phyloP scores from a whole-genome alignment of 2,888 invertebrate genomes.

The Chesias legatella region DNA sequence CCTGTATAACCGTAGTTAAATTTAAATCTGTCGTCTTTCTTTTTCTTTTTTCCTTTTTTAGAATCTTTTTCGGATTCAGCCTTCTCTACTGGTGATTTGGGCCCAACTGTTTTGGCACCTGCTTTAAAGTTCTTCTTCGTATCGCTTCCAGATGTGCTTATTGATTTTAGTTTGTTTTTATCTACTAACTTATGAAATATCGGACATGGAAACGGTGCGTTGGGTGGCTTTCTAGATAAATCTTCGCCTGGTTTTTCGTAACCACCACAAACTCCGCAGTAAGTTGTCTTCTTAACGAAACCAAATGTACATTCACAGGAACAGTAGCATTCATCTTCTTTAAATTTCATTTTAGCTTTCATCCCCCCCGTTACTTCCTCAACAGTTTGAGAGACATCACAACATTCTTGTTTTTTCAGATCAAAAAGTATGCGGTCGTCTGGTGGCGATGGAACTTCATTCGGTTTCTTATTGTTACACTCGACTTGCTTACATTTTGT shows the following conservation, averaged over 20 bases:
- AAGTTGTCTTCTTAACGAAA: slow-evolving; percentile 61
- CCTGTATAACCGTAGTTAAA: slow-evolving; percentile 73
- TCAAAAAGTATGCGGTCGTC: slow-evolving; percentile 51
- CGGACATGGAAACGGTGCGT: slow-evolving; percentile 62
- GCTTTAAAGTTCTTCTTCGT: slow-evolving; percentile 41
- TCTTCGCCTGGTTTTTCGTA: slow-evolving; percentile 61
- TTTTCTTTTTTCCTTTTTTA: slow-evolving; percentile 54
- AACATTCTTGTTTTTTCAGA: slow-evolving; percentile 43
- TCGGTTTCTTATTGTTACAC: slow-evolving; percentile 42
- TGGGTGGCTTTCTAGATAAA: slow-evolving; percentile 30
- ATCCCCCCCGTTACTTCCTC: slow-evolving; percentile 51
- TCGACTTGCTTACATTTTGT: slow-evolving; percentile 47
- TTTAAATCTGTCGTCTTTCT: slow-evolving; percentile 60
- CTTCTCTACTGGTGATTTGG: slow-evolving; percentile 39
- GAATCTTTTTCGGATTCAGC: slow-evolving; percentile 53
- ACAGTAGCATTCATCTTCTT: slow-evolving; percentile 57
- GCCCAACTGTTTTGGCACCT: slow-evolving; percentile 34
- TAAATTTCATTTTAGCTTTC: slow-evolving; percentile 46
- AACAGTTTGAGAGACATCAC: slow-evolving; percentile 40
- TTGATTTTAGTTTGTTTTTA: slow-evolving; percentile 49
- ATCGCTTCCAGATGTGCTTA: slow-evolving; percentile 55
- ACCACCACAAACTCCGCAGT: slow-evolving; percentile 63
- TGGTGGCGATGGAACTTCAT: slow-evolving; percentile 36
- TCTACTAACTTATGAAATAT: slow-evolving; percentile 59
- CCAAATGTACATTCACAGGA: slow-evolving; percentile 66